These are phyloP conservation scores for Danio aesculapii DNA, from an alignment of 2,797 vertebrate species.

Conservation along the genomic window DNA sequence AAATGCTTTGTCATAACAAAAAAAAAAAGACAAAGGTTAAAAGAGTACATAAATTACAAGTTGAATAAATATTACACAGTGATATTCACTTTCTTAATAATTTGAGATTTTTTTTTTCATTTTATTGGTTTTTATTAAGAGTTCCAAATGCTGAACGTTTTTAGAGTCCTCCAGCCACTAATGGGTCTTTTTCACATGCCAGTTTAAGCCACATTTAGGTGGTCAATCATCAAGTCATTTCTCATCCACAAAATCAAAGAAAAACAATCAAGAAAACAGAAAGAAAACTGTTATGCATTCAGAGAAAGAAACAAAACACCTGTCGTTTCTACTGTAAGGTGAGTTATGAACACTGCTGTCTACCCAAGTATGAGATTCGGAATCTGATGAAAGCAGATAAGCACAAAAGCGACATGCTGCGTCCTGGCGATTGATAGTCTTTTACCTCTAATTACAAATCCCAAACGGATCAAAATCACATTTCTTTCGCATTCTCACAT, in stretches of 20 bases:
- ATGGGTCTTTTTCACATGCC: constrained; percentile 85
- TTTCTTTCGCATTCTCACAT: constrained; percentile 21
- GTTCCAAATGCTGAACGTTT: constrained; percentile 97
- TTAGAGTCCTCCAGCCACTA: constrained; percentile 82
- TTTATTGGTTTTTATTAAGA: constrained; percentile 82
- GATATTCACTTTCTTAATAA: constrained; percentile 94
- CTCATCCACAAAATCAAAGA: constrained; percentile 77
- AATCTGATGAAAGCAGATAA: constrained; percentile 82
- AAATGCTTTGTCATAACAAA: constrained; percentile 99
- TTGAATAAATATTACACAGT: constrained; percentile 99
- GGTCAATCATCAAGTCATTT: constrained; percentile 82
- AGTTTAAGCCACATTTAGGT: constrained; percentile 84
- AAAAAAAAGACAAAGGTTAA: constrained; percentile 94
- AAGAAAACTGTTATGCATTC: constrained; percentile 77
- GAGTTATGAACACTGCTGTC: constrained; percentile 86
- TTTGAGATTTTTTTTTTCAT: constrained; percentile 85
- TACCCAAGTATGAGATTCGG: constrained; percentile 84
- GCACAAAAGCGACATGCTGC: constrained; percentile 35
- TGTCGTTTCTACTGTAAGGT: constrained; percentile 75
- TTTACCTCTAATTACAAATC: constrained; percentile 25
- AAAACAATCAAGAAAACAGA: constrained; percentile 35
- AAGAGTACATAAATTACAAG: constrained; percentile 99
- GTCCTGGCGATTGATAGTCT: constrained; percentile 2
- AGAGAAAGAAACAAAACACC: constrained; percentile 79
- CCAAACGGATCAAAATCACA: constrained; percentile 32